phyloP scores from a whole-genome alignment of 1,140 invertebrate species.

The Ladona fulva region DNA sequence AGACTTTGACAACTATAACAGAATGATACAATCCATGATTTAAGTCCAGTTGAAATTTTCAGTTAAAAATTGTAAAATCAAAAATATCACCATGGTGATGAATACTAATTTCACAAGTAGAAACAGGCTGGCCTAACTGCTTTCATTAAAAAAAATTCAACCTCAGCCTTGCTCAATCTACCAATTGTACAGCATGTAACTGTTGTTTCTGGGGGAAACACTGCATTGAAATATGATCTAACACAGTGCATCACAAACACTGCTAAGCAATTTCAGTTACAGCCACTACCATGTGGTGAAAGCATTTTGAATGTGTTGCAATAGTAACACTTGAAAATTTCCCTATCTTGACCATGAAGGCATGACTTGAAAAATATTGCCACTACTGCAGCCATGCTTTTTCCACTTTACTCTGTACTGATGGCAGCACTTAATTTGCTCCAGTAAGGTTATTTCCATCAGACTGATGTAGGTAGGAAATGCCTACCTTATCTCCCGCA shows the following conservation, averaged over 20 bases:
- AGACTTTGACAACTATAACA: too few species aligned
- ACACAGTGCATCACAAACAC: constrained; percentile 1
- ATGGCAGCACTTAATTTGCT: neutral
- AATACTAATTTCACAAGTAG: too few species aligned
- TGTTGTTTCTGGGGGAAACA: neutral
- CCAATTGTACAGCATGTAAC: too few species aligned
- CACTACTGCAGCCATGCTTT: neutral
- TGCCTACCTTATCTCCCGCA: constrained; percentile 2
- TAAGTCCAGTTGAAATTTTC: too few species aligned
- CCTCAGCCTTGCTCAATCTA: too few species aligned
- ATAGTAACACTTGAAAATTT: neutral
- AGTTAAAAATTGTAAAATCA: too few species aligned
- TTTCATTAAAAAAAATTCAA: too few species aligned
- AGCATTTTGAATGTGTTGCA: neutral
- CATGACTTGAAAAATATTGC: neutral
- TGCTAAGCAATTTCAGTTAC: neutral
- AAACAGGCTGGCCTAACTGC: too few species aligned
- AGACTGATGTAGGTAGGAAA: neutral
- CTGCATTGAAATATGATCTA: neutral
- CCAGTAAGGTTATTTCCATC: neutral
- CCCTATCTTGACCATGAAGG: neutral
- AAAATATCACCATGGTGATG: too few species aligned
- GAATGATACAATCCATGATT: too few species aligned
- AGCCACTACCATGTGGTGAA: neutral
- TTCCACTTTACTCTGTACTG: neutral